Conservation (phyloP, 2,113 vertebrate genomes). For the Sphaerodactylus townsendi region DNA sequence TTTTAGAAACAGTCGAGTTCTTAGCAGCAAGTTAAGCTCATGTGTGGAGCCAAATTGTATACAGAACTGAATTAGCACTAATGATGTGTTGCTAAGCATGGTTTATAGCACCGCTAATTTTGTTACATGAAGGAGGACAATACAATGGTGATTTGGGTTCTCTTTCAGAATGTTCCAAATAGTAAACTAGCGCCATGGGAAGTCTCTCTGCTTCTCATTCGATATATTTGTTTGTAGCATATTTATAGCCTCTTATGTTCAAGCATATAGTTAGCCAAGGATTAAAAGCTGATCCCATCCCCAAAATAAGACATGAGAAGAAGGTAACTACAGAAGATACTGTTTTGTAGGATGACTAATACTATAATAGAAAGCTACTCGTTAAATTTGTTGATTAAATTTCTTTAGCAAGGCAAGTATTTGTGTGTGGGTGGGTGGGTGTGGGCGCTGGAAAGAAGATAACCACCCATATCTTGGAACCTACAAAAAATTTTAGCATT, state of each 20-base stretch:
- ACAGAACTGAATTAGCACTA: conserved; percentile 48
- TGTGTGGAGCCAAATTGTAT: conserved; percentile 7
- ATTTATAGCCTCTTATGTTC: neutral
- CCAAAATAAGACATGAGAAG: neutral
- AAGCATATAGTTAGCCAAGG: neutral
- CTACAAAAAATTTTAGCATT: conserved; percentile 41
- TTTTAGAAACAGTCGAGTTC: neutral
- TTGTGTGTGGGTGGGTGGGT: no score
- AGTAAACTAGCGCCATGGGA: neutral
- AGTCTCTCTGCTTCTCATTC: conserved; percentile 14
- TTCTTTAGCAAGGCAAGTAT: conserved; percentile 16
- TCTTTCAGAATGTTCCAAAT: neutral
- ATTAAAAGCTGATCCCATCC: neutral
- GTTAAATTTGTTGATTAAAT: conserved; percentile 8
- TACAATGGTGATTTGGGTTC: neutral
- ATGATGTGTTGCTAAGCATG: conserved; percentile 34
- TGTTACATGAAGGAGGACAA: conserved; percentile 29
- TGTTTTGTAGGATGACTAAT: conserved; percentile 15
- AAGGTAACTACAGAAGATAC: conserved; percentile 29
- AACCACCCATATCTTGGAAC: conserved; percentile 23
- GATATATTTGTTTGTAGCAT: neutral
- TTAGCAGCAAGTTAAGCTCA: conserved; percentile 35
- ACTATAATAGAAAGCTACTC: neutral
- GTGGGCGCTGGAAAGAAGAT: conserved; percentile 13
- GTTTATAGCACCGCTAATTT: conserved; percentile 29